Percentiles rank a stretch among this genome's conserved stretches.
phyloP scores from a whole-genome alignment of 2,797 vertebrate species.

The Sebastes cheni region DNA sequence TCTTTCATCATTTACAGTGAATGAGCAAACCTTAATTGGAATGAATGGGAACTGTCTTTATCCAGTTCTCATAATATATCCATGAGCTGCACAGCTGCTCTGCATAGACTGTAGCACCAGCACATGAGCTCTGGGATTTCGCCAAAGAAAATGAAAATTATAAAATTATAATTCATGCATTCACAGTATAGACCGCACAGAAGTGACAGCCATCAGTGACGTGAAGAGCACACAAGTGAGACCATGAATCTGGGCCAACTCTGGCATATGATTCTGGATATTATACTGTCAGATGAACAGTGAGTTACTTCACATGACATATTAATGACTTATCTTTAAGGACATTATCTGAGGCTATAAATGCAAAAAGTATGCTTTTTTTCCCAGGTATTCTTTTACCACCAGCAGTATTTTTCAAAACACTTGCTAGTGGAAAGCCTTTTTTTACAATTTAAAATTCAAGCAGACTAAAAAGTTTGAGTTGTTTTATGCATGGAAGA shows the following conservation, averaged over 20 bases:
- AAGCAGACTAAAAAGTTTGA: not conserved
- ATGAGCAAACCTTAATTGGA: constrained; percentile 40
- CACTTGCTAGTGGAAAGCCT: not conserved
- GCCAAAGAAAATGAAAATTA: constrained; percentile 11
- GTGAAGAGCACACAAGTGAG: constrained; percentile 23
- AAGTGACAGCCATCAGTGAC: constrained; percentile 27
- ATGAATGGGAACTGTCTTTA: constrained; percentile 20
- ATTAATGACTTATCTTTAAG: constrained; percentile 8
- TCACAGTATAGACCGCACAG: constrained; percentile 11
- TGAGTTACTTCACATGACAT: not conserved
- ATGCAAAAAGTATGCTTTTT: not conserved
- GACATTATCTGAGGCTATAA: constrained; percentile 11
- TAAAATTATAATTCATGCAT: constrained; percentile 29
- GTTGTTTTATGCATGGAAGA: not conserved
- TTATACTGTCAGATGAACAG: constrained; percentile 20
- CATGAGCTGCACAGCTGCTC: constrained; percentile 40
- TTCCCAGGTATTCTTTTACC: not conserved
- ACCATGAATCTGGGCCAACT: constrained; percentile 52
- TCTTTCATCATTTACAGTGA: constrained; percentile 17
- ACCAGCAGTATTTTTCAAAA: not conserved
- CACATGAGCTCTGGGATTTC: constrained; percentile 12
- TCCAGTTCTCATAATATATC: constrained; percentile 34
- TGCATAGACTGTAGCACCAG: not conserved
- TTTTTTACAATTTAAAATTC: not conserved
- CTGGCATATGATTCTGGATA: constrained; percentile 12